These are phyloP conservation scores for Anthopleura sola DNA, from an alignment of 64 coral and sea anemone species.

Conservation along the genomic window DNA sequence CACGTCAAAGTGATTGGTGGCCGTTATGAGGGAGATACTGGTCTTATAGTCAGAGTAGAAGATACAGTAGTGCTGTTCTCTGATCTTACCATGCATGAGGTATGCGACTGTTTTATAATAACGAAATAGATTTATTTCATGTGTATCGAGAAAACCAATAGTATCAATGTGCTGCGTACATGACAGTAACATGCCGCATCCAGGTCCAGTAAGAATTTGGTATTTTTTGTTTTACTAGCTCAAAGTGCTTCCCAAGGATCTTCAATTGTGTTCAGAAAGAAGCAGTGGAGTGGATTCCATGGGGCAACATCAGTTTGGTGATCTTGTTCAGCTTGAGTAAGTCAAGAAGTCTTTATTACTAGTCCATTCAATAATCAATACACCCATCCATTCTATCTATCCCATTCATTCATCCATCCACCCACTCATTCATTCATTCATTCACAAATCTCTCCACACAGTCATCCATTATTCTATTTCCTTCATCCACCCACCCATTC, in stretches of 20 bases:
- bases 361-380: background rate
- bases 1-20: conserved; percentile 97
- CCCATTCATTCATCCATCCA: background rate
- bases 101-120: background rate
- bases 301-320: conserved; percentile 98
- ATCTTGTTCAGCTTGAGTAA: conserved; percentile 97
- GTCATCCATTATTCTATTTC: too few relatives aligned
- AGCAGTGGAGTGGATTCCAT: conserved; percentile 99
- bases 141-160: too few relatives aligned
- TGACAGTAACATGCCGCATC: too few relatives aligned
- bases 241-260: conserved; percentile 92
- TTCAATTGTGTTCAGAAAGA: conserved; percentile 91
- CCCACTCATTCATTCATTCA: too few relatives aligned
- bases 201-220: too few relatives aligned
- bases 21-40: conserved; percentile 96
- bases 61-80: conserved; percentile 87
- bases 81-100: conserved; percentile 99
- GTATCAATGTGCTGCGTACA: too few relatives aligned
- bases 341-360: background rate
- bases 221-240: conserved; percentile 40
- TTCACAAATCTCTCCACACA: background rate
- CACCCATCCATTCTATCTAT: background rate
- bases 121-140: background rate
- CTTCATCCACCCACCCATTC: too few relatives aligned
- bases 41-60: conserved; percentile 86